Evolutionary conservation across 2,113 vertebrate species (phyloP).

Genomic region (Hiodon alosoides): DNA sequence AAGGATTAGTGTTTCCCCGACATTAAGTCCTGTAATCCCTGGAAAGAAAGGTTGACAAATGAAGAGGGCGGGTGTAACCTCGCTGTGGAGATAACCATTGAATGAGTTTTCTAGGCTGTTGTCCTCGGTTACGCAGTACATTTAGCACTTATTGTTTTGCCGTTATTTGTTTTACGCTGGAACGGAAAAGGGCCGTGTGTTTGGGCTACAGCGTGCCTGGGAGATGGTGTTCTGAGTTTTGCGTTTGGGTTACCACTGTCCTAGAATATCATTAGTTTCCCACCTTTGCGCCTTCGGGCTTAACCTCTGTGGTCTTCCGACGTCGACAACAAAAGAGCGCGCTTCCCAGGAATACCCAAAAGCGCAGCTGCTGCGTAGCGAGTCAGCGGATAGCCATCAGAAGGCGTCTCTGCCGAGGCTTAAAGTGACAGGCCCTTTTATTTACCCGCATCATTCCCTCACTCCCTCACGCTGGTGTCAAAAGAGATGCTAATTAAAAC

Average conservation of each 20-base stretch:
- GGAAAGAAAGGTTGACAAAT: neutral
- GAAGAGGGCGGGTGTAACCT: neutral
- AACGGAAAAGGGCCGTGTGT: no score
- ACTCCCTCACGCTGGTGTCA: neutral
- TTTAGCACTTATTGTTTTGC: neutral
- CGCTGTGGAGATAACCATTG: neutral
- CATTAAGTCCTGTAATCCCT: constrained; percentile 1
- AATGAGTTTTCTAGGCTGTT: neutral
- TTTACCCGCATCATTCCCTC: no score
- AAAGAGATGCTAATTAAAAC: constrained; percentile 16
- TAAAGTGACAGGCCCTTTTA: neutral
- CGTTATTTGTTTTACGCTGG: neutral
- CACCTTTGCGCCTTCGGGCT: no score
- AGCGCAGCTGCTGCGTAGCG: constrained; percentile 10
- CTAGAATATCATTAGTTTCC: no score
- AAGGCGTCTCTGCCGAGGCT: constrained; percentile 16
- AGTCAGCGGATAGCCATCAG: constrained; percentile 17
- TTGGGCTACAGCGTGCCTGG: no score
- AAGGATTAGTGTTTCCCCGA: neutral
- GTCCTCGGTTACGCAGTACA: no score
- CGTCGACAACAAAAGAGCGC: no score
- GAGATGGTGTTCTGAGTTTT: no score
- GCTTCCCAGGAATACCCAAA: neutral
- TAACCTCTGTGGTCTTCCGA: no score
- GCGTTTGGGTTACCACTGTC: no score